Percentiles rank a stretch among this genome's conserved stretches.
Evolutionary conservation across 2,797 vertebrate species (phyloP).

Genomic region (Pangasius macronema): DNA sequence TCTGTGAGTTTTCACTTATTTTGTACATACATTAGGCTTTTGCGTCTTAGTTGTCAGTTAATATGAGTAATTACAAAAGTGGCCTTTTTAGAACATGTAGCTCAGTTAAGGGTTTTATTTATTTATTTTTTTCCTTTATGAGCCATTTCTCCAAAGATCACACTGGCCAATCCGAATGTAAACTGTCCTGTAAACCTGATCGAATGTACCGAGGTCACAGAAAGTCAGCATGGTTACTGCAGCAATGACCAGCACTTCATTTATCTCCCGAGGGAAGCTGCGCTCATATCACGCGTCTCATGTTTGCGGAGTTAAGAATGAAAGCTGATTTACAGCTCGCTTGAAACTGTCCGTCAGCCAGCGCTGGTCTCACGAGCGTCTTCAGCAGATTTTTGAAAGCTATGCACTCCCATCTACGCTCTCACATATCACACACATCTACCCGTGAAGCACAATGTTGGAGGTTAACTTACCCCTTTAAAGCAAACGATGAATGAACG

Average conservation of each 20-base stretch:
- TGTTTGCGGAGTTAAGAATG: not conserved
- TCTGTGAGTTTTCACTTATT: conserved; percentile 35
- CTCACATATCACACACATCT: conserved; percentile 22
- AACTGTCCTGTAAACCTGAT: not conserved
- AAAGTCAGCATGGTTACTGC: not conserved
- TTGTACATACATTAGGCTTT: conserved; percentile 45
- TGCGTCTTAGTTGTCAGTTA: conserved; percentile 34
- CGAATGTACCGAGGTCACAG: not conserved
- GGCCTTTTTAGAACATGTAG: conserved; percentile 56
- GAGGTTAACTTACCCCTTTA: not conserved
- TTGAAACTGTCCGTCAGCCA: not conserved
- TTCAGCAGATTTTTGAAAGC: conserved; percentile 31
- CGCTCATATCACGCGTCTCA: not conserved
- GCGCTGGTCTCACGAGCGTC: not conserved
- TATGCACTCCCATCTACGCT: conserved; percentile 52
- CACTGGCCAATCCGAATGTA: conserved; percentile 53
- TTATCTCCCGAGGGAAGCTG: not conserved
- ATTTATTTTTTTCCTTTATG: conserved; percentile 19
- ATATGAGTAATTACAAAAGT: conserved; percentile 42
- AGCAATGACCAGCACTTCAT: not conserved
- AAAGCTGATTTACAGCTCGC: not conserved
- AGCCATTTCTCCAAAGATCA: conserved; percentile 54
- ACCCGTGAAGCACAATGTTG: conserved; percentile 42
- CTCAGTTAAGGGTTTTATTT: conserved; percentile 43
- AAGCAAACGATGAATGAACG: not conserved